Evolutionary conservation across 2,888 invertebrate species (phyloP).

Genomic region (Chydorus sphaericus): DNA sequence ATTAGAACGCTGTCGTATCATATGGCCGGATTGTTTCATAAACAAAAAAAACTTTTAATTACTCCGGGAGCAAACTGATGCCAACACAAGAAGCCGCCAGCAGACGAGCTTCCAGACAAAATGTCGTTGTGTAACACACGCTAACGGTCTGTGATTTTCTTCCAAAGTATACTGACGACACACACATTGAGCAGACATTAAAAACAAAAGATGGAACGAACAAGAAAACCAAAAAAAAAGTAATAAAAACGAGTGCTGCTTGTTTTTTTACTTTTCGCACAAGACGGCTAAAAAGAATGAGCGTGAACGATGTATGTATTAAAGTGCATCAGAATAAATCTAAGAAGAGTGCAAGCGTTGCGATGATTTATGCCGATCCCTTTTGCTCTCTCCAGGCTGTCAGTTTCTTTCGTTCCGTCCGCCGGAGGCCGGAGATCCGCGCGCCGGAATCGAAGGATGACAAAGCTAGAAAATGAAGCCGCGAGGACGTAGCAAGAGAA

Average conservation of each 20-base stretch:
- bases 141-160: no score
- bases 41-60: no score
- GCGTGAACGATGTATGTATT: no score
- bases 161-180: no score
- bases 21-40: no score
- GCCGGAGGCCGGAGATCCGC: background rate
- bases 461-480: background rate
- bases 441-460: background rate
- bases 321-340: background rate
- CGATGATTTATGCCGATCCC: slow-evolving; percentile 1
- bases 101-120: background rate
- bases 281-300: background rate
- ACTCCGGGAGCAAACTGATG: no score
- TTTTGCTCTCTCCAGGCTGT: background rate
- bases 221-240: background rate
- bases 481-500: background rate
- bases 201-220: background rate
- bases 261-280: background rate
- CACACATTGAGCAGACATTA: background rate
- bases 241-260: background rate
- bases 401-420: no score
- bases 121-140: background rate
- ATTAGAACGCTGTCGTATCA: no score
- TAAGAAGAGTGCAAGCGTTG: background rate
- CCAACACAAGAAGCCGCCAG: background rate